A percentile compares a stretch with the other conserved stretches of the same genome.
Evolutionary conservation across 1,140 invertebrate species (phyloP).

Genomic region (Contarinia nasturtii): DNA sequence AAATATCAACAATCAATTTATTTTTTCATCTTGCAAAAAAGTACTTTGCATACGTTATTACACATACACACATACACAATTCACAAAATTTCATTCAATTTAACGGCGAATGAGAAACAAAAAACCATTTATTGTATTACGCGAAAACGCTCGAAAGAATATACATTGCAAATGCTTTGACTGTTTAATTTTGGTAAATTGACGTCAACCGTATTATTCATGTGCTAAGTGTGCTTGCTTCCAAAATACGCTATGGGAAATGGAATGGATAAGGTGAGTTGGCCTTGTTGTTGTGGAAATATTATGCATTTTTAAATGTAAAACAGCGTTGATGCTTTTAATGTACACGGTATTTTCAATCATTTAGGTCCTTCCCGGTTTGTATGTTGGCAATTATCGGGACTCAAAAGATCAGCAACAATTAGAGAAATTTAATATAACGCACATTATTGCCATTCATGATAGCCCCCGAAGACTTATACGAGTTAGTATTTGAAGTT

Average conservation of each 20-base stretch:
- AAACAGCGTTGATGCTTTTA: neutral
- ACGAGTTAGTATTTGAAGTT: conserved; percentile 37
- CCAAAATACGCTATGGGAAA: conserved; percentile 37
- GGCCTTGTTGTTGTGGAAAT: neutral
- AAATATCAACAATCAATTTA: no score
- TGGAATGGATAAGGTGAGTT: conserved; percentile 57
- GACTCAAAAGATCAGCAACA: conserved; percentile 84
- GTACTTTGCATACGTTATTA: no score
- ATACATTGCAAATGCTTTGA: no score
- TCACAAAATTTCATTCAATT: no score
- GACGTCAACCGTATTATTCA: neutral
- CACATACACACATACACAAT: no score
- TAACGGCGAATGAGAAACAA: no score
- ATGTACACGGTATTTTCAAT: neutral
- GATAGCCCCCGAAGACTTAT: conserved; percentile 74
- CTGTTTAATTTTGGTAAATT: no score
- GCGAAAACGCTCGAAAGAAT: no score
- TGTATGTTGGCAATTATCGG: conserved; percentile 73
- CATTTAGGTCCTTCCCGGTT: conserved; percentile 57
- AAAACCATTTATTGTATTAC: no score
- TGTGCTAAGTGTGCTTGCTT: neutral
- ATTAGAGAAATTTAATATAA: conserved; percentile 74
- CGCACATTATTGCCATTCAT: conserved; percentile 89
- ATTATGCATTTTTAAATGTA: neutral
- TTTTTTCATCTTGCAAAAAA: no score